Conservation (phyloP, 2,113 vertebrate genomes). For the Bubo blakistoni region DNA sequence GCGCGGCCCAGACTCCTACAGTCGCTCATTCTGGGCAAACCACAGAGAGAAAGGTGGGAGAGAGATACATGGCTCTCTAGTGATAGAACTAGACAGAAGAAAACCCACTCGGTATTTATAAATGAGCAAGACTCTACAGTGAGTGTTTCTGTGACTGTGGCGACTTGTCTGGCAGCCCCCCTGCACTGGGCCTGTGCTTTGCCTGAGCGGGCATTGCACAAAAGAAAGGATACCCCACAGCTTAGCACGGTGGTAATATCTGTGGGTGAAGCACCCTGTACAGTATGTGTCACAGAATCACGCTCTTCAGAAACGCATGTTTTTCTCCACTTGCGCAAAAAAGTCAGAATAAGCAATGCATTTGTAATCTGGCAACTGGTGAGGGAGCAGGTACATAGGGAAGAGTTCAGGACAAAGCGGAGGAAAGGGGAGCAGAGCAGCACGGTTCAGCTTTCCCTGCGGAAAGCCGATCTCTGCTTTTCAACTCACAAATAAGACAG, state of each 20-base stretch:
- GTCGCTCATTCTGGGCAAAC: not conserved
- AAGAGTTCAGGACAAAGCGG: not conserved
- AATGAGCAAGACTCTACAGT: not conserved
- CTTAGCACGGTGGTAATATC: not conserved
- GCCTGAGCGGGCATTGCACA: not conserved
- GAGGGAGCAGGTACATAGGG: not conserved
- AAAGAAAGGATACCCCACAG: not conserved
- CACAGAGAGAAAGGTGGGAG: not conserved
- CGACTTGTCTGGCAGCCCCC: accelerated
- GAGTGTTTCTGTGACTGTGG: not conserved
- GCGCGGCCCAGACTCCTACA: too few species aligned
- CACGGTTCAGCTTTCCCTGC: accelerated
- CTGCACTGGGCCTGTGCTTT: not conserved
- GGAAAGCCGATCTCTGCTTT: not conserved
- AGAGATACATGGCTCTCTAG: not conserved
- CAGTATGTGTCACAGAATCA: not conserved
- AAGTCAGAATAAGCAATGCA: accelerated
- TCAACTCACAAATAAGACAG: not conserved
- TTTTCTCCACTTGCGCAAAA: not conserved
- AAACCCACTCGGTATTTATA: not conserved
- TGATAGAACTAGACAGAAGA: not conserved
- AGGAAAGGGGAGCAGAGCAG: not conserved
- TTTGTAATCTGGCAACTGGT: not conserved
- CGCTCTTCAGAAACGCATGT: not conserved
- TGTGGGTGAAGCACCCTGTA: not conserved